Base-by-base conservation (phyloP, 1,140 invertebrate genomes). In the Neodiprion virginianus region DNA sequence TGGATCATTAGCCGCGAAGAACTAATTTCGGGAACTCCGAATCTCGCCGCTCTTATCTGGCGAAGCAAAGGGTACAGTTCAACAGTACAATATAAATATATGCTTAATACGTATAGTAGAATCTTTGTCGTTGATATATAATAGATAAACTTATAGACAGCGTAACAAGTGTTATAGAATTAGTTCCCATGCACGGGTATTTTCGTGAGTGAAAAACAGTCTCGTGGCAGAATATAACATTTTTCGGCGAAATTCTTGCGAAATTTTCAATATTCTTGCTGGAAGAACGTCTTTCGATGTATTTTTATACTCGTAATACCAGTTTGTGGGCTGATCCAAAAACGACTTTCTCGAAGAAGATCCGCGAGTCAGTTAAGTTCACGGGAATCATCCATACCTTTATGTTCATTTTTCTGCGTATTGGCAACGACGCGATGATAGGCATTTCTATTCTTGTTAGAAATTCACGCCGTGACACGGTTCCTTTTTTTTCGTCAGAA, bases 51-150 rank as follows among this genome's bases (percentile, higher is more conserved):
- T 61, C 53, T 61, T 12, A 61, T 17, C 53, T 61, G 5, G 53
- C 53, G 53, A 61, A 61, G n/a, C 53, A 61, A 61, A 61, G 53
- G 53, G 53, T 17, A 61, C 53, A 17, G n/a, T 61, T 61, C 85
- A 86, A 87, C 85, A 86, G 83, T 84, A 79, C 81, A 81, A 40
- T 86, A 86, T 85, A 86, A 86, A 85, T 86, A 81, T 85, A 85
- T 81, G 53, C 53, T 61, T 85, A 85, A 84, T 84, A 85, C 85
- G 81, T 83, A 83, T 78, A 83, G 80, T 82, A 78, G 81, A 83
- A 82, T 78, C 80, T 81, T 79, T 85, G 79, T 82, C 77, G 77
- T 83, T 83, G 81, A 84, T 83, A 83, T 84, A 82, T 79, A 74
- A 84, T 85, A 61, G 53, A 85, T 85, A 86, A 86, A 86, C 84